Evolutionary conservation across 2,888 invertebrate genomes (phyloP), one percentile per base, ranked within the genome.

Genomic region (Lasius platythorax): DNA sequence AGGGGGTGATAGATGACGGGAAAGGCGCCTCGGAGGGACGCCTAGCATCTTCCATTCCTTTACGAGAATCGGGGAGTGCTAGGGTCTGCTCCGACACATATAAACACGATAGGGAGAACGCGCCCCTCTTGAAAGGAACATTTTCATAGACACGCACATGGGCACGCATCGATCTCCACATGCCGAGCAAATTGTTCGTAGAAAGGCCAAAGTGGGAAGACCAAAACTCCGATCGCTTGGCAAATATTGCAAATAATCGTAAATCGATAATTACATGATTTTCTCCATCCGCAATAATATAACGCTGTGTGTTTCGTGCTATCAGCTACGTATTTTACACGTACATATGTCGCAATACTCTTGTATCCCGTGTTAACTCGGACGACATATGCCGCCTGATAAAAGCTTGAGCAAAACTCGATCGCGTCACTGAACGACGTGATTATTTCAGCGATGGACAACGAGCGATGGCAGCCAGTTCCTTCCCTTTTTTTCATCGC

Each of bases 1-100:
- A 68, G 83, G 79, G 78, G 87, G 89, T 90, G 90, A 90, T 90
- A 89, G 89, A 90, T 90, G 90, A 90, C 88, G 90, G 86, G 89
- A 89, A 89, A 88, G 90, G 89, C 90, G 90, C 90, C 90, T 90
- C 89, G 87, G 78, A 90, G 90, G 90, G 90, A 90, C 90, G 90
- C 91, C 89, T 90, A 89, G 87, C 91, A 89, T 91, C 89, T 91
- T 91, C 87, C 90, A 86, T 88, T 88, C 86, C 88, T 85, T 87
- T 78, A 72, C 78, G 85, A 87, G 83, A 76, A 82, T 81, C 84
- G 79, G 85, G 86, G 85, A 87, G 85, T 84, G 87, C 76, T 79
- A 70, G 73, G 83, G 67, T 76, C 81, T 84, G 68, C n/a, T 76
- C 68, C 64, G 83, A 81, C 81, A 87, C 87, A 85, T 73, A 89